A percentile compares a stretch with the other conserved stretches of the same genome.
Conservation (phyloP, 1,140 invertebrate genomes). For the Lordiphosa stackelbergi region DNA sequence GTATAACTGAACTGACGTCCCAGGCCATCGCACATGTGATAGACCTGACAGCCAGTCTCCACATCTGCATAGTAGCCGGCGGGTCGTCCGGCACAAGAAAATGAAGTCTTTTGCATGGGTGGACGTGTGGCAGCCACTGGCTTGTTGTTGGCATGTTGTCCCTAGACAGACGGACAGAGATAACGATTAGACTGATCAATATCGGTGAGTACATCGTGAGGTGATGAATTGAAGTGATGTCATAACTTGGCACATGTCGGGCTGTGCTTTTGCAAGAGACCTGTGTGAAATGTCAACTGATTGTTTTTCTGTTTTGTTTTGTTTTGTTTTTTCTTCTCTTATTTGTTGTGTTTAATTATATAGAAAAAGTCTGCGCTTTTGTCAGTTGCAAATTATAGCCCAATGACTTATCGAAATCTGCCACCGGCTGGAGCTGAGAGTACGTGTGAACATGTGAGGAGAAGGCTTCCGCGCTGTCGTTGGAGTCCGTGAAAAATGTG, state of each 20-base stretch:
- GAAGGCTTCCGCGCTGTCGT: constrained; percentile 44
- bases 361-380: constrained; percentile 58
- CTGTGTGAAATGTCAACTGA: constrained; percentile 71
- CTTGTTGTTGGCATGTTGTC: constrained; percentile 45
- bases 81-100: constrained; percentile 82
- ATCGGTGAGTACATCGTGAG: constrained; percentile 32
- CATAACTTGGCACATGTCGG: constrained; percentile 67
- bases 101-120: constrained; percentile 76
- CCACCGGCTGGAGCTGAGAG: constrained; percentile 29
- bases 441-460: constrained; percentile 56
- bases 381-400: constrained; percentile 64
- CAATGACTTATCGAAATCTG: constrained; percentile 73
- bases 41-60: constrained; percentile 85
- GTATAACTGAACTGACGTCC: constrained; percentile 86
- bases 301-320: constrained; percentile 32
- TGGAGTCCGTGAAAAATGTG: constrained; percentile 52
- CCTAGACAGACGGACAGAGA: constrained; percentile 25
- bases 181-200: constrained; percentile 38
- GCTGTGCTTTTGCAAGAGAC: constrained; percentile 63
- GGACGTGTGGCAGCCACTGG: constrained; percentile 27
- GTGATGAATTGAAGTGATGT: constrained; percentile 41
- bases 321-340: constrained; percentile 13
- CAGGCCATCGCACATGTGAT: constrained; percentile 87
- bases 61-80: constrained; percentile 87
- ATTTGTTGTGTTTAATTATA: constrained; percentile 56